These are phyloP conservation scores for Phalacrocorax pelagicus DNA, from an alignment of 2,113 vertebrate species.

Conservation along the genomic window DNA sequence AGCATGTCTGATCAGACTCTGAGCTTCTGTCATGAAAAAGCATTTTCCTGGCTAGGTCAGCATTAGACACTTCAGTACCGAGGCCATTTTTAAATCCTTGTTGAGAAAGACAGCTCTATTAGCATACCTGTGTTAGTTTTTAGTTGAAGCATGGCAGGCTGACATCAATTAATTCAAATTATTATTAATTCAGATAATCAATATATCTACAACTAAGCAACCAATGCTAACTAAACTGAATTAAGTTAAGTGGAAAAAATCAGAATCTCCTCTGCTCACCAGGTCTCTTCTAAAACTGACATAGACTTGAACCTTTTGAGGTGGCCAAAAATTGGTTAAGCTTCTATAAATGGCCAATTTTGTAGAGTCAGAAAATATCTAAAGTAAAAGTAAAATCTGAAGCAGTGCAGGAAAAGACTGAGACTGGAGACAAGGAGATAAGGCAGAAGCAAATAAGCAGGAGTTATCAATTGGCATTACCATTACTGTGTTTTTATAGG, in stretches of 20 bases:
- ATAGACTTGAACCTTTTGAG: neutral
- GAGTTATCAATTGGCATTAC: neutral
- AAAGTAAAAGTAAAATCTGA: neutral
- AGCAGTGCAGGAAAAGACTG: neutral
- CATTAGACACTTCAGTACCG: fast-evolving
- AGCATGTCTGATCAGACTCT: neutral
- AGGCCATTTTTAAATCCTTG: neutral
- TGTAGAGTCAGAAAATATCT: neutral
- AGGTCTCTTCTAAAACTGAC: neutral
- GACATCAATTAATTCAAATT: neutral
- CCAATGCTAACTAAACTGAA: neutral
- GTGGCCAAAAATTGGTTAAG: neutral
- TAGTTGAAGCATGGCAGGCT: neutral
- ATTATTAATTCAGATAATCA: neutral
- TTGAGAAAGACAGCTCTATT: neutral
- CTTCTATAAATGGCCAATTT: neutral
- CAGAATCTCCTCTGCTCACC: neutral
- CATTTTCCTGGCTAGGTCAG: neutral
- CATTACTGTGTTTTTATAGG: neutral
- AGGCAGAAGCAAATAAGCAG: neutral
- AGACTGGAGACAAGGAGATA: neutral
- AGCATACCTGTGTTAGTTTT: neutral
- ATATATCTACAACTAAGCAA: neutral
- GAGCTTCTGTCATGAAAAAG: neutral
- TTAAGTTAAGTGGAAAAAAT: neutral